phyloP scores from a whole-genome alignment of 2,113 vertebrate species.

The Chaetura pelagica region DNA sequence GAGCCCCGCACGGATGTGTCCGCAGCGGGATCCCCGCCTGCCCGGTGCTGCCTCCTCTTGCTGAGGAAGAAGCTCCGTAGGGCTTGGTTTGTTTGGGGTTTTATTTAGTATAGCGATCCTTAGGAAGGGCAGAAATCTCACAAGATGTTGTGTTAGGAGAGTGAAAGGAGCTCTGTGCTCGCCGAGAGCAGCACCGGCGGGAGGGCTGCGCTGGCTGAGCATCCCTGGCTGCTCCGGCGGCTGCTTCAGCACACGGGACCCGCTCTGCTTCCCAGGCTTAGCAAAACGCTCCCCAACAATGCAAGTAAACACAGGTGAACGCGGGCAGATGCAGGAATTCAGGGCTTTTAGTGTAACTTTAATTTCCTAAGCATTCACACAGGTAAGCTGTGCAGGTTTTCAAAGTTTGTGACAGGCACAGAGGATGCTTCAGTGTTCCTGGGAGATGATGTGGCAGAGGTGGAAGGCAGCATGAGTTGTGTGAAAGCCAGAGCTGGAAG shows the following conservation, averaged over 20 bases:
- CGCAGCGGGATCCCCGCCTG: not conserved
- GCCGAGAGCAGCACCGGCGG: not conserved
- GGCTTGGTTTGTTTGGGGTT: too few relatives aligned
- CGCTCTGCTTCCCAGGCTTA: too few relatives aligned
- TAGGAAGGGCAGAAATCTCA: not conserved
- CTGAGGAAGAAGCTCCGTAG: fast-evolving
- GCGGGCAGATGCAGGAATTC: not conserved
- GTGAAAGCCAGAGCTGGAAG: not conserved
- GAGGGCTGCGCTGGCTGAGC: not conserved
- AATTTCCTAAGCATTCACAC: not conserved
- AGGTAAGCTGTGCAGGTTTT: not conserved
- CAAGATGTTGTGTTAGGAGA: fast-evolving
- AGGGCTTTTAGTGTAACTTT: fast-evolving
- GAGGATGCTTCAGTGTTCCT: not conserved
- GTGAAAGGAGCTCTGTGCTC: too few relatives aligned
- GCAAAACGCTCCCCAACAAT: not conserved
- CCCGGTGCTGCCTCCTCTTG: fast-evolving
- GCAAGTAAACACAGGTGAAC: fast-evolving
- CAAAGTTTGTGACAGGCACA: not conserved
- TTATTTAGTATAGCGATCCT: not conserved
- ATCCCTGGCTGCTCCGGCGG: fast-evolving
- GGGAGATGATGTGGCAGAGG: not conserved
- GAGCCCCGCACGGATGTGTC: not conserved
- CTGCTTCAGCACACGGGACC: fast-evolving
- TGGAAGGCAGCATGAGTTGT: not conserved